Percentiles rank a stretch among this genome's conserved stretches.
Conservation (phyloP, 2,113 vertebrate genomes). For the Emydura subglobosa region DNA sequence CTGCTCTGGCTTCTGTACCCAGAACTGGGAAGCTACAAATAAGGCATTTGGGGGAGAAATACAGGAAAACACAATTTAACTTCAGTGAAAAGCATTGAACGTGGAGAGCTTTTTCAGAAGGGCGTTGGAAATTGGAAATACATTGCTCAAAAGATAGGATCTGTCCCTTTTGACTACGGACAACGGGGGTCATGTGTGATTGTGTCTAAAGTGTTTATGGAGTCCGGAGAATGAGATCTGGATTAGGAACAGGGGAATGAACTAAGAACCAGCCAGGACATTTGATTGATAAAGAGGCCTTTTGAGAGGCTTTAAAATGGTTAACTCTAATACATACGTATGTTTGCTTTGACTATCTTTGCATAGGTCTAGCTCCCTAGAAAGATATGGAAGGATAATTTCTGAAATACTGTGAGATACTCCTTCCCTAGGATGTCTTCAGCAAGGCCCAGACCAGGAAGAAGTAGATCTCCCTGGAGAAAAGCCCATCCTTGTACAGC, state of each 20-base stretch:
- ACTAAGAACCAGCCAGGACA: neutral
- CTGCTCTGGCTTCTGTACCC: neutral
- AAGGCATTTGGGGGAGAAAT: slow-evolving; percentile 41
- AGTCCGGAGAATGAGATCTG: neutral
- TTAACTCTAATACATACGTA: neutral
- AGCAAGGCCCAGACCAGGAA: neutral
- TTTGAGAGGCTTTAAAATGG: neutral
- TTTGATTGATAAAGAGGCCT: neutral
- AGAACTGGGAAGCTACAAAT: slow-evolving; percentile 29
- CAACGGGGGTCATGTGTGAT: slow-evolving; percentile 44
- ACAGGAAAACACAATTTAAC: slow-evolving; percentile 13
- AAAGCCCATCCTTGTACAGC: neutral
- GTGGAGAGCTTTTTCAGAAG: slow-evolving; percentile 53
- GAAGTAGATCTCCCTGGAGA: neutral
- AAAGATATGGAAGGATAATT: neutral
- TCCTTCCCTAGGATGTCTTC: neutral
- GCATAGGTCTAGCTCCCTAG: slow-evolving; percentile 13
- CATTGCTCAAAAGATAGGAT: neutral
- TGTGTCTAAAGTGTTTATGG: neutral
- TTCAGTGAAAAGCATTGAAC: slow-evolving; percentile 17
- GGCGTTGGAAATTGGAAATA: slow-evolving; percentile 65
- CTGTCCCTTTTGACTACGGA: slow-evolving; percentile 1
- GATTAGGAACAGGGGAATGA: neutral
- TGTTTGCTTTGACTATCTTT: slow-evolving; percentile 55
- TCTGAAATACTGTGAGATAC: neutral